Evolutionary conservation across 1,140 invertebrate species (phyloP).

Genomic region (Lasioglossum albipes): DNA sequence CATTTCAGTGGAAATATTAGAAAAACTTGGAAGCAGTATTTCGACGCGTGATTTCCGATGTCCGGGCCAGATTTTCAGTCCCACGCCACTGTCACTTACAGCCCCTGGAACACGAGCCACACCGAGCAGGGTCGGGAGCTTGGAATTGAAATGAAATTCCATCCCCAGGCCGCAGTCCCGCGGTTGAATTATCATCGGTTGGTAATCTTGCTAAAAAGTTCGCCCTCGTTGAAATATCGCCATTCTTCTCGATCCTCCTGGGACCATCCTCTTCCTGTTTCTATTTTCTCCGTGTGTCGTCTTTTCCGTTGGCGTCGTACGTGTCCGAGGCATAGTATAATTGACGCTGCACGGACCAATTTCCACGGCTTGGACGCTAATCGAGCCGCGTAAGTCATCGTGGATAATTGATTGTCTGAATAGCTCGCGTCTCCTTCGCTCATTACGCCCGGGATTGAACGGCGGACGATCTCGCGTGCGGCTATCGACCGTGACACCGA

Average conservation of each 20-base stretch:
- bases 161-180: conserved; percentile 53
- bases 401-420: conserved; percentile 5
- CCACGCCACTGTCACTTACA: conserved; percentile 65
- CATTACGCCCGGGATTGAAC: neutral
- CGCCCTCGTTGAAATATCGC: conserved; percentile 55
- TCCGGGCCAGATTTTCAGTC: conserved; percentile 57
- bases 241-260: conserved; percentile 31
- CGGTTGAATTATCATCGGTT: conserved; percentile 72
- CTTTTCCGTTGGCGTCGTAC: neutral
- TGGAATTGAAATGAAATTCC: conserved; percentile 72
- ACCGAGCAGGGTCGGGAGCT: conserved; percentile 32
- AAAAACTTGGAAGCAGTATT: neutral
- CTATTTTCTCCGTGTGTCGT: neutral
- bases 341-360: neutral
- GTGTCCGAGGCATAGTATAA: neutral
- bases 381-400: conserved; percentile 11
- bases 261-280: neutral
- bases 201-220: conserved; percentile 66
- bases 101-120: conserved; percentile 19
- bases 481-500: neutral
- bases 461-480: neutral
- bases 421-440: neutral
- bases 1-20: too few relatives aligned
- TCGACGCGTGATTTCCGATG: conserved; percentile 55
- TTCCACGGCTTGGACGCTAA: neutral